These are phyloP conservation scores for Masnerella sp. DNA, from an alignment of 2,888 invertebrate species.

Conservation along the genomic window DNA sequence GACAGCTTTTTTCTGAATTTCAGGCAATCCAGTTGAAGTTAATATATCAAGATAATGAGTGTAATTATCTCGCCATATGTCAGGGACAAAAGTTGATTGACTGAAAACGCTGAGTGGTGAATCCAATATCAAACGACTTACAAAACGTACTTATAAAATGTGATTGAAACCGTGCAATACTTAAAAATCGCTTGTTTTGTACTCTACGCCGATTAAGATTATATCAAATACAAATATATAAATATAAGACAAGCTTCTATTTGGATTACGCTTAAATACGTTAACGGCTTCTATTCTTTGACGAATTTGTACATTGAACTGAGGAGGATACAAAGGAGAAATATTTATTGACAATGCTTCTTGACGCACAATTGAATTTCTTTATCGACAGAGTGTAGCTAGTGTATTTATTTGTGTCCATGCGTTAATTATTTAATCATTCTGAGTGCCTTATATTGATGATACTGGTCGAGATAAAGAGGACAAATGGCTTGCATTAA, in stretches of 20 bases:
- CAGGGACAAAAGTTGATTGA: not conserved
- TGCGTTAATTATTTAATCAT: constrained; percentile 34
- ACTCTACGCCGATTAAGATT: constrained; percentile 1
- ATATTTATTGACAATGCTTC: constrained; percentile 23
- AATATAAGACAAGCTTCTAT: constrained; percentile 26
- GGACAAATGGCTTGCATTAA: constrained; percentile 82
- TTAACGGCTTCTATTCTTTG: constrained; percentile 5
- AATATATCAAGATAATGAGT: constrained; percentile 14
- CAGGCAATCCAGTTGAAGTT: not conserved
- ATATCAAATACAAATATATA: constrained; percentile 1
- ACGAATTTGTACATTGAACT: too few relatives aligned
- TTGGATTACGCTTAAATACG: constrained; percentile 36
- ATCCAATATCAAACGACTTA: not conserved
- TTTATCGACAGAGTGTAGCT: constrained; percentile 8
- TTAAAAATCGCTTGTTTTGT: constrained; percentile 15
- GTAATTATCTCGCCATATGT: constrained; percentile 25
- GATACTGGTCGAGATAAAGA: constrained; percentile 9
- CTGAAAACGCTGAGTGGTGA: not conserved
- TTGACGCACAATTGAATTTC: constrained; percentile 3
- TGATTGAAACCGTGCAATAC: constrained; percentile 43
- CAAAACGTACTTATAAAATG: constrained; percentile 13
- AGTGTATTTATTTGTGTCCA: constrained; percentile 41
- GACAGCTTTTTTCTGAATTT: too few relatives aligned
- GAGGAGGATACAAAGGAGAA: constrained; percentile 1
- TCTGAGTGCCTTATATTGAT: constrained; percentile 51